A percentile compares a stretch with the other conserved stretches of the same genome.
Evolutionary conservation across 2,888 invertebrate genomes (phyloP).

Genomic region (Orthonevra nobilis): DNA sequence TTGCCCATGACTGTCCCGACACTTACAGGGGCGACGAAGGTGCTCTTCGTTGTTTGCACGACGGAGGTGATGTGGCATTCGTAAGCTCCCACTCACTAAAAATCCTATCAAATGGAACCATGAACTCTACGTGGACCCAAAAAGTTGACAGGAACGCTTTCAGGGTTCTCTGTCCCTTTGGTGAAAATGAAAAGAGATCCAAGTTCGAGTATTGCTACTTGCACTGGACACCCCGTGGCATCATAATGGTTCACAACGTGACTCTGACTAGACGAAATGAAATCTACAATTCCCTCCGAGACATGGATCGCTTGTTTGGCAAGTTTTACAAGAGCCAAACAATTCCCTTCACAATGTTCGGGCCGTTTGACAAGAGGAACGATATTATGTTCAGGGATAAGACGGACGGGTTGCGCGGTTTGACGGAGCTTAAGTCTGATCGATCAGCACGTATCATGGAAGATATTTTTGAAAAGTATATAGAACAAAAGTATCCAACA

Average conservation of each 20-base stretch:
- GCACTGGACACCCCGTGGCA: slow-evolving; percentile 86
- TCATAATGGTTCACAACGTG: slow-evolving; percentile 83
- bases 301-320: slow-evolving; percentile 87
- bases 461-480: slow-evolving; percentile 76
- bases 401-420: slow-evolving; percentile 76
- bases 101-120: slow-evolving; percentile 82
- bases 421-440: slow-evolving; percentile 75
- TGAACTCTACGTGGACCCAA: slow-evolving; percentile 80
- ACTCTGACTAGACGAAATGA: slow-evolving; percentile 84
- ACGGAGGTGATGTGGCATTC: slow-evolving; percentile 90
- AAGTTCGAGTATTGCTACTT: slow-evolving; percentile 82
- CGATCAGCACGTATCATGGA: slow-evolving; percentile 77
- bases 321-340: slow-evolving; percentile 82
- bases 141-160: slow-evolving; percentile 80
- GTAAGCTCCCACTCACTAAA: slow-evolving; percentile 84
- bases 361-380: slow-evolving; percentile 83
- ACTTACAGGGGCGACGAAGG: slow-evolving; percentile 82
- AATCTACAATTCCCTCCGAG: slow-evolving; percentile 85
- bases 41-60: slow-evolving; percentile 85
- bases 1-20: slow-evolving; percentile 76
- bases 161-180: slow-evolving; percentile 83
- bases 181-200: slow-evolving; percentile 74
- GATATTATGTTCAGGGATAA: slow-evolving; percentile 84
- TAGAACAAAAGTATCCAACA: slow-evolving; percentile 72
- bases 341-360: slow-evolving; percentile 86